Evolutionary conservation across 2,113 vertebrate genomes (phyloP).

Genomic region (Centropus unirufus): DNA sequence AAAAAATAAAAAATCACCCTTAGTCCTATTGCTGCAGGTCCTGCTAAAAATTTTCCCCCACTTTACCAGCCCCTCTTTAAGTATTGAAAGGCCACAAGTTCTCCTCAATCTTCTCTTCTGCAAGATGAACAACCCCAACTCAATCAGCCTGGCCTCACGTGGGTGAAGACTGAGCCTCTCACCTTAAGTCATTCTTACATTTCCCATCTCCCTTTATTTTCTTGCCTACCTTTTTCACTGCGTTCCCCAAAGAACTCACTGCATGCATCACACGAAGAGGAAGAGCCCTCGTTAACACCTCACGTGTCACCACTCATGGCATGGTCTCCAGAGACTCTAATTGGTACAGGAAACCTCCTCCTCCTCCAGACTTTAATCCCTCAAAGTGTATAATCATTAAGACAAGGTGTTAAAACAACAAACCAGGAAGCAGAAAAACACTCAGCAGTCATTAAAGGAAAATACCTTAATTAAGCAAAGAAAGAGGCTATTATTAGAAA

Average conservation of each 20-base stretch:
- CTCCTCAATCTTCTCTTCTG: no score
- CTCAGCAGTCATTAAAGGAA: background rate
- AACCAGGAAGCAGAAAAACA: background rate
- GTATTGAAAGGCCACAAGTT: no score
- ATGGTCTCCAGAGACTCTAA: rapidly evolving
- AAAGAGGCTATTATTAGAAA: background rate
- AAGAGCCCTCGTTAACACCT: background rate
- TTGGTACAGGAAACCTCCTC: background rate
- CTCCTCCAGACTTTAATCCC: background rate
- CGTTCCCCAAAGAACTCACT: rapidly evolving
- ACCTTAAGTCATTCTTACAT: rapidly evolving
- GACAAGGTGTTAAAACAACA: background rate
- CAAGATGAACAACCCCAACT: no score
- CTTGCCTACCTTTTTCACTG: background rate
- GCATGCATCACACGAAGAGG: background rate
- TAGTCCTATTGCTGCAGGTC: no score
- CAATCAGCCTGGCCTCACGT: no score
- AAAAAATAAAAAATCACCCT: no score
- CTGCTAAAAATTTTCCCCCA: no score
- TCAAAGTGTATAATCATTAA: background rate
- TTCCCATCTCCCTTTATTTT: background rate
- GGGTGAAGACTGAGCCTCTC: no score
- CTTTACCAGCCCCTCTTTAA: no score
- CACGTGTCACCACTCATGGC: rapidly evolving
- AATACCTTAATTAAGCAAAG: slow-evolving; percentile 4